A percentile compares a stretch with the other conserved stretches of the same genome.
These are phyloP conservation scores for Apocheima hispidaria DNA, from an alignment of 2,888 invertebrate genomes.

Conservation along the genomic window DNA sequence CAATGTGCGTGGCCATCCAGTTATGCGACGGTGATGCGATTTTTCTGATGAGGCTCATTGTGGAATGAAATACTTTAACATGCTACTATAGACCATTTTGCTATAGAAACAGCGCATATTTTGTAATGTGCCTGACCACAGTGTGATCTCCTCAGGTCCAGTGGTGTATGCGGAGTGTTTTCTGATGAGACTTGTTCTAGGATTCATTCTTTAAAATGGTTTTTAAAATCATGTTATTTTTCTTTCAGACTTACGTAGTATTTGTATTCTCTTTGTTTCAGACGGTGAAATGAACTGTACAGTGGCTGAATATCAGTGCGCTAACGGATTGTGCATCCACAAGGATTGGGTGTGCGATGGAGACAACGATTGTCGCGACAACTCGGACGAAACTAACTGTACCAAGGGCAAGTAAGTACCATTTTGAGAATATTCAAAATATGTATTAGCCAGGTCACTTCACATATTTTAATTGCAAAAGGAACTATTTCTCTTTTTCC, in stretches of 20 bases:
- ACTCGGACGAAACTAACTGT: conserved; percentile 92
- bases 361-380: conserved; percentile 93
- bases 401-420: conserved; percentile 88
- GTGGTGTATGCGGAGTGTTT: background rate
- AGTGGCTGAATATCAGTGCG: conserved; percentile 90
- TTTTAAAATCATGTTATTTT: too few relatives aligned
- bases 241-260: too few relatives aligned
- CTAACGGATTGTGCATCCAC: conserved; percentile 92
- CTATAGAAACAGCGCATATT: too few relatives aligned
- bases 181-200: too few relatives aligned
- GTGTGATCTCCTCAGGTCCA: too few relatives aligned
- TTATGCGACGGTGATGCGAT: conserved; percentile 92
- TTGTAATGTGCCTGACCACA: too few relatives aligned
- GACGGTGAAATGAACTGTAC: conserved; percentile 87
- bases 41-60: conserved; percentile 93
- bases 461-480: background rate
- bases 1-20: conserved; percentile 86
- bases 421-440: background rate
- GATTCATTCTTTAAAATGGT: too few relatives aligned
- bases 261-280: conserved; percentile 42
- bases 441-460: too few relatives aligned
- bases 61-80: too few relatives aligned
- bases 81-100: too few relatives aligned
- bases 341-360: conserved; percentile 92
- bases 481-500: too few relatives aligned